Conservation (phyloP, 2,797 vertebrate genomes). For the Cossypha niveicapilla region DNA sequence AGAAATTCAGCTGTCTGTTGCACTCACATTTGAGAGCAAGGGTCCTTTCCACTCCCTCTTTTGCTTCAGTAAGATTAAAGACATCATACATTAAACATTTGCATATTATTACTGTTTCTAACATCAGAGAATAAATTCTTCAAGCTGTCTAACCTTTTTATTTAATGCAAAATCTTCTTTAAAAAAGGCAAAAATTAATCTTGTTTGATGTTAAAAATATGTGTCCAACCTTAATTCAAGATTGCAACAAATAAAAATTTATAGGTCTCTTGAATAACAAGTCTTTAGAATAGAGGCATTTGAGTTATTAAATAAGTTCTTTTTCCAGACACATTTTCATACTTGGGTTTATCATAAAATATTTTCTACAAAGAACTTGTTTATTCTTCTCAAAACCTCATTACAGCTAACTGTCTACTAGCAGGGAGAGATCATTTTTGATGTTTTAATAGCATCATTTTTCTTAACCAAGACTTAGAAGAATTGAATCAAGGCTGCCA, state of each 20-base stretch:
- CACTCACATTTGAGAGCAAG: background rate
- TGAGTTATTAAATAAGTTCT: slow-evolving; percentile 8
- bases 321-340: slow-evolving; percentile 6
- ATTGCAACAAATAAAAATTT: slow-evolving; percentile 10
- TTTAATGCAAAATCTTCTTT: background rate
- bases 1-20: background rate
- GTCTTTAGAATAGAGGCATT: background rate
- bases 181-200: background rate
- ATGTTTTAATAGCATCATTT: slow-evolving; percentile 27
- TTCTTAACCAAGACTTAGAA: slow-evolving; percentile 8
- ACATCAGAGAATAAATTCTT: background rate
- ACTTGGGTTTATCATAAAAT: background rate
- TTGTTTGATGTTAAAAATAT: background rate
- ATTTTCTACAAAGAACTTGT: slow-evolving; percentile 3
- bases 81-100: background rate
- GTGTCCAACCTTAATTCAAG: background rate
- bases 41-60: background rate
- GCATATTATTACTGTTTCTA: background rate
- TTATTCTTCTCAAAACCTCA: slow-evolving; percentile 41
- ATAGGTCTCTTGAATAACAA: background rate
- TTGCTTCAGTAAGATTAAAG: slow-evolving; percentile 1
- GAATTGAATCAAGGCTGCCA: background rate
- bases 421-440: slow-evolving; percentile 21
- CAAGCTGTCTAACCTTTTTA: background rate
- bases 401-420: slow-evolving; percentile 26